phyloP scores from a whole-genome alignment of 2,888 invertebrate species.

The Phyto melanocephala region DNA sequence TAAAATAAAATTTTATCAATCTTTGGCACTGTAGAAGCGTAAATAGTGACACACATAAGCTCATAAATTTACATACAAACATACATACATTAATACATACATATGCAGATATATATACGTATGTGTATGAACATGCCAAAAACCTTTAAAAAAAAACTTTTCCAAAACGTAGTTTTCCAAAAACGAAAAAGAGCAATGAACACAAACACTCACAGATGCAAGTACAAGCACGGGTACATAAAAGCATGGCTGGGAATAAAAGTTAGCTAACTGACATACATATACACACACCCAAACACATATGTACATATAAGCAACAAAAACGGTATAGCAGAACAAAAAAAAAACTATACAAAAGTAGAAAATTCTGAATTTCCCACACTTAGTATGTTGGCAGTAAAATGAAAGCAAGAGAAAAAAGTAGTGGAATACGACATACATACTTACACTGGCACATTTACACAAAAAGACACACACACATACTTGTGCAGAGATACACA shows the following conservation, averaged over 20 bases:
- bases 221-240: background rate
- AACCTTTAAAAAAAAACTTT: constrained; percentile 10
- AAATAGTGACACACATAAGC: background rate
- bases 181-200: constrained; percentile 37
- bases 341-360: background rate
- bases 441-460: background rate
- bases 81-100: background rate
- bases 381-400: constrained; percentile 38
- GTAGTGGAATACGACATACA: background rate
- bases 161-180: constrained; percentile 22
- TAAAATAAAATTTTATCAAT: constrained; percentile 22
- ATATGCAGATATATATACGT: background rate
- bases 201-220: constrained; percentile 4
- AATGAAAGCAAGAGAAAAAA: background rate
- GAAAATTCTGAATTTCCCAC: constrained; percentile 38
- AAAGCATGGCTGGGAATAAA: background rate
- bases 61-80: background rate
- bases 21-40: constrained; percentile 3
- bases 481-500: background rate
- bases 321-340: background rate
- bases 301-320: background rate
- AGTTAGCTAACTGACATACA: background rate
- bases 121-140: background rate
- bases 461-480: background rate
- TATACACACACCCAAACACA: background rate